These are phyloP conservation scores for Torymus texanus DNA, from an alignment of 2,888 invertebrate genomes.

Conservation along the genomic window DNA sequence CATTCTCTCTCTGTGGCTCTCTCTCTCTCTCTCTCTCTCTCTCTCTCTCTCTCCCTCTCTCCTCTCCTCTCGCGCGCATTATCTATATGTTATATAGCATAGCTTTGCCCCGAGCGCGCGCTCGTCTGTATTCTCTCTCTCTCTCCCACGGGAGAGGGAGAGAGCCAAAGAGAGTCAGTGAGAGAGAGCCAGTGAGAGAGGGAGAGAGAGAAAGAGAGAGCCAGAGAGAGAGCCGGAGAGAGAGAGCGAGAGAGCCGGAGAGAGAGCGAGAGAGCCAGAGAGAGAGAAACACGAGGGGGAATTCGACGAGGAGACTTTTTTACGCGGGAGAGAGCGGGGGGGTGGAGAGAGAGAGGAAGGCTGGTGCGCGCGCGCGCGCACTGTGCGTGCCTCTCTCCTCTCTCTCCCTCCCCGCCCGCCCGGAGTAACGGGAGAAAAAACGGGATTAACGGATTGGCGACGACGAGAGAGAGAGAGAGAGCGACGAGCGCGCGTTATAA, in stretches of 20 bases:
- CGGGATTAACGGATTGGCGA: constrained; percentile 41
- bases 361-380: constrained; percentile 19
- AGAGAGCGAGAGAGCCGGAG: background rate
- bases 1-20: constrained; percentile 25
- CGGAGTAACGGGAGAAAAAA: constrained; percentile 45
- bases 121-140: too few species aligned
- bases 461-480: background rate
- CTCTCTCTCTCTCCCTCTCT: constrained; percentile 41
- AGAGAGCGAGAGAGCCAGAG: constrained; percentile 16
- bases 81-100: constrained; percentile 32
- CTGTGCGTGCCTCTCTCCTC: constrained; percentile 4
- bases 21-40: constrained; percentile 45
- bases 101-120: constrained; percentile 5
- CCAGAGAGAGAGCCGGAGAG: background rate
- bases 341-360: constrained; percentile 14
- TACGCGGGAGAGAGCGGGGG: constrained; percentile 10
- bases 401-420: background rate
- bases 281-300: constrained; percentile 25
- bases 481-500: background rate
- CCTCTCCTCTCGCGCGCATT: constrained; percentile 20
- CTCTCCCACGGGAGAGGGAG: constrained; percentile 19
- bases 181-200: constrained; percentile 3
- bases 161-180: constrained; percentile 15
- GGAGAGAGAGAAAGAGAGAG: constrained; percentile 24
- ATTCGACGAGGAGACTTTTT: constrained; percentile 45